phyloP scores from a whole-genome alignment of 2,888 invertebrate genomes.

The Lasioglossum villosulum region DNA sequence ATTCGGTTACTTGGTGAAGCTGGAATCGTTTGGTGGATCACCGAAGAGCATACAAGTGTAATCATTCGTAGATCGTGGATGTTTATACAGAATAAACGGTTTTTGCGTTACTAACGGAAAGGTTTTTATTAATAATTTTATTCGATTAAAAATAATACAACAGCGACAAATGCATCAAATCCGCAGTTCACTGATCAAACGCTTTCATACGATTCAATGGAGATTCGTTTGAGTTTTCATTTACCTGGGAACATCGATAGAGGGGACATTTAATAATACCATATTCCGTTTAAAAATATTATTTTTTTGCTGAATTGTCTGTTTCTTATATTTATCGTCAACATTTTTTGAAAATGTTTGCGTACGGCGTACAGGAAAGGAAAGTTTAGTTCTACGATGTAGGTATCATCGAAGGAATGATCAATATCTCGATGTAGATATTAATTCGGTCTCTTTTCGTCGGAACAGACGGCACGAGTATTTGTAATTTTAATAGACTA shows the following conservation, averaged over 20 bases:
- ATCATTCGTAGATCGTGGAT: not conserved
- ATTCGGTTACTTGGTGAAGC: not conserved
- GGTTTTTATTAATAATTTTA: not conserved
- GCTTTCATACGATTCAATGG: not conserved
- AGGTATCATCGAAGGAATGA: not conserved
- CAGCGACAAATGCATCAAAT: not conserved
- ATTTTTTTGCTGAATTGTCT: not conserved
- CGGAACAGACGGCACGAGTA: not conserved
- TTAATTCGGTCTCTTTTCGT: conserved; percentile 2
- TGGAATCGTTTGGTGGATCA: not conserved
- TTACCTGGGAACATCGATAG: not conserved
- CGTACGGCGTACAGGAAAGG: not conserved
- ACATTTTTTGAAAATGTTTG: no score
- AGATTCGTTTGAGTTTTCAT: not conserved
- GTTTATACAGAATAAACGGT: not conserved
- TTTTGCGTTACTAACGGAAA: no score
- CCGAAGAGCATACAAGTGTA: not conserved
- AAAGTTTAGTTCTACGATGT: not conserved
- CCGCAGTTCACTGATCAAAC: not conserved
- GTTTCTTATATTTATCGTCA: not conserved
- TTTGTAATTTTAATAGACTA: not conserved
- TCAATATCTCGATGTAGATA: not conserved
- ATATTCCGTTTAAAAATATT: not conserved
- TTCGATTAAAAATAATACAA: not conserved
- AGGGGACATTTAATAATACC: not conserved